Conservation (phyloP, 2,888 invertebrate genomes). For the Euproctis similis region DNA sequence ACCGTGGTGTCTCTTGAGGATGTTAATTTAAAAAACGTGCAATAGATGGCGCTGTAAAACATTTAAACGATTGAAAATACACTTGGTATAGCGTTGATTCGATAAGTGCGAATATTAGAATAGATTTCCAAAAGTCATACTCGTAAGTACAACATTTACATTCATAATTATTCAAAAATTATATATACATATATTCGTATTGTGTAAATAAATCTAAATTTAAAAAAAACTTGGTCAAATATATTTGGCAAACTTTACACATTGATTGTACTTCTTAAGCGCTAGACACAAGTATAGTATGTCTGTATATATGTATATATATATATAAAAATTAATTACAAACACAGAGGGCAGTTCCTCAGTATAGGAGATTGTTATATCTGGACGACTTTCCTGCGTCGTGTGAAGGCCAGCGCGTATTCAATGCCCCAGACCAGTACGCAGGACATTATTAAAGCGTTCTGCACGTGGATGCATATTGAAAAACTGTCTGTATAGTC, state of each 20-base stretch:
- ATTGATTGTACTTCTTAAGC: slow-evolving; percentile 12
- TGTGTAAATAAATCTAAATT: no score
- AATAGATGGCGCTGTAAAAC: no score
- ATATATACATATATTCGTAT: no score
- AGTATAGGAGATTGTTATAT: slow-evolving; percentile 3
- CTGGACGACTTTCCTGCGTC: slow-evolving; percentile 55
- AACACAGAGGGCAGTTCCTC: background rate
- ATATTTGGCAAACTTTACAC: slow-evolving; percentile 9
- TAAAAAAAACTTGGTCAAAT: slow-evolving; percentile 9
- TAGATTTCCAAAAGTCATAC: no score
- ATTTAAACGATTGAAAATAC: no score
- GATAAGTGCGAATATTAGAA: no score
- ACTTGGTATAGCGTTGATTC: no score
- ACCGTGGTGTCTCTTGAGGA: no score
- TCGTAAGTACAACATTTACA: no score
- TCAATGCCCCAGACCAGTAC: slow-evolving; percentile 82
- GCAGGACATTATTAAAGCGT: slow-evolving; percentile 80
- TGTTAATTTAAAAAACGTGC: no score
- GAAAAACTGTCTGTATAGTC: slow-evolving; percentile 81
- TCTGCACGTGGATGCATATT: slow-evolving; percentile 82
- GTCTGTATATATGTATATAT: background rate
- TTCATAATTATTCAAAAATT: no score
- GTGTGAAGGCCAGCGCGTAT: slow-evolving; percentile 63
- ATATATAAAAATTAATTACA: no score
- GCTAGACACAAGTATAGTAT: background rate